Percentiles rank a stretch among this genome's conserved stretches.
Evolutionary conservation across 2,113 vertebrate genomes (phyloP).

Genomic region (Heteronetta atricapilla): DNA sequence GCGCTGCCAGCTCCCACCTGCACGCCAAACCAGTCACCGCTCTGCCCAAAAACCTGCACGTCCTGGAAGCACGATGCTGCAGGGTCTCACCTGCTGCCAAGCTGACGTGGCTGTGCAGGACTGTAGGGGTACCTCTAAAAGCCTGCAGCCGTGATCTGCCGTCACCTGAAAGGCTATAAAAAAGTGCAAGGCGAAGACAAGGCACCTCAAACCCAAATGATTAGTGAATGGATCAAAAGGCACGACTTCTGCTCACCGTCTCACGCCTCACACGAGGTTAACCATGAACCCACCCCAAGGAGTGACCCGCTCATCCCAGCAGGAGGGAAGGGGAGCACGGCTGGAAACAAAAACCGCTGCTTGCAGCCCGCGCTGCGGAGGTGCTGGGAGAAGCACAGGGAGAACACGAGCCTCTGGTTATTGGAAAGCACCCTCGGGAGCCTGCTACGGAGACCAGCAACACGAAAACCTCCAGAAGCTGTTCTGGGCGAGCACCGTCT

Average conservation of each 20-base stretch:
- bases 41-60: background rate
- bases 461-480: background rate
- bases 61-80: accelerated
- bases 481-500: background rate
- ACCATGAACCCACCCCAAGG: too few relatives aligned
- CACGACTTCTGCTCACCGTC: accelerated
- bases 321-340: background rate
- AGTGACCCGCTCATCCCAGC: background rate
- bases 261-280: background rate
- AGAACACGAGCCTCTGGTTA: background rate
- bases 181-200: background rate
- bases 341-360: background rate
- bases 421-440: accelerated
- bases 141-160: accelerated
- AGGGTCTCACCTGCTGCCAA: background rate
- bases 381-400: background rate
- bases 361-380: background rate
- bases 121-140: background rate
- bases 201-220: background rate
- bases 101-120: accelerated
- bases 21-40: accelerated
- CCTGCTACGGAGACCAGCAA: background rate
- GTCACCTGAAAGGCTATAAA: background rate
- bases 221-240: background rate
- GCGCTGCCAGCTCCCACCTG: background rate